phyloP scores from a whole-genome alignment of 2,113 vertebrate genomes.

The Ophiodon elongatus region DNA sequence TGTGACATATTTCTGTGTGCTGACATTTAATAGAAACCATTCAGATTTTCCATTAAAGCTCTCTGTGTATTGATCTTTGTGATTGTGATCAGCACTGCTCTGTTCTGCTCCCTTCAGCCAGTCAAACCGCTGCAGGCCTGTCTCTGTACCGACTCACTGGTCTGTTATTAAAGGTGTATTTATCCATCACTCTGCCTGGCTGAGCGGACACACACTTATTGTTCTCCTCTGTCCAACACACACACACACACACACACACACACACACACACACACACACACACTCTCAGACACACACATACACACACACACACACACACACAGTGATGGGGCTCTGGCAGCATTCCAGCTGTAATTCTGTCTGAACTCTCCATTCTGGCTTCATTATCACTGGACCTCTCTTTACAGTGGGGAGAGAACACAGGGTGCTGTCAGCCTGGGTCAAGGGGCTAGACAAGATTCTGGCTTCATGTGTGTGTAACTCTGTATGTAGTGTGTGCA shows the following conservation, averaged over 20 bases:
- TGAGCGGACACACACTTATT: constrained; percentile 42
- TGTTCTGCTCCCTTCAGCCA: constrained; percentile 2
- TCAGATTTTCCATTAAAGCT: not conserved
- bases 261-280: constrained; percentile 32
- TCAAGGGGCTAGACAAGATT: constrained; percentile 50
- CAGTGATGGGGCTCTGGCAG: constrained; percentile 50
- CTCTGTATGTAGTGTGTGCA: not conserved
- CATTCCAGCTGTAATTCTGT: constrained; percentile 62
- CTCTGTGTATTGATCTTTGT: constrained; percentile 21
- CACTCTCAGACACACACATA: constrained; percentile 36
- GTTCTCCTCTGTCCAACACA: constrained; percentile 42
- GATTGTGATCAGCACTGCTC: constrained; percentile 20
- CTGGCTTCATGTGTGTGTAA: not conserved
- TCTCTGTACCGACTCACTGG: constrained; percentile 42
- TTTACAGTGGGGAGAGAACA: constrained; percentile 41
- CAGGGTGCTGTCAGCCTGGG: constrained; percentile 41
- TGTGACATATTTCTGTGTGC: not conserved
- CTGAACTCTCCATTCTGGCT: constrained; percentile 43
- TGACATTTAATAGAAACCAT: constrained; percentile 1
- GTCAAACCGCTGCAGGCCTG: constrained; percentile 43
- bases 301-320: constrained; percentile 35
- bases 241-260: constrained; percentile 34
- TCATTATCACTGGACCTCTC: constrained; percentile 59
- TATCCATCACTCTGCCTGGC: constrained; percentile 42
- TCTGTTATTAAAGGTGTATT: constrained; percentile 59